Evolutionary conservation across 2,888 invertebrate genomes (phyloP).

Genomic region (Aleiodes alternator): DNA sequence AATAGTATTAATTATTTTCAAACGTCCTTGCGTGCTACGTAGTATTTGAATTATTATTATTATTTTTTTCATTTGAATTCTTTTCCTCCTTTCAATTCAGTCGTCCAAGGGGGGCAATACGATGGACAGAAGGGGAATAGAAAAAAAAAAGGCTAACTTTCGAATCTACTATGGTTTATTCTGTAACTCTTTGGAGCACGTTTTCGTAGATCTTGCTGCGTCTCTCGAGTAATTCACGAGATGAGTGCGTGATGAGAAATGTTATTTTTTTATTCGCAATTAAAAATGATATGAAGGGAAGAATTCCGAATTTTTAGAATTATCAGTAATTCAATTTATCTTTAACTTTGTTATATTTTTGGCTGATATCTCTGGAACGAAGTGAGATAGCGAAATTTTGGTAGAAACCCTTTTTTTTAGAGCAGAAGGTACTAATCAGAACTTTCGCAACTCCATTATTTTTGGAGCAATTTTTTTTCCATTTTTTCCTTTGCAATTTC

Average conservation of each 20-base stretch:
- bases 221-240: conserved; percentile 64
- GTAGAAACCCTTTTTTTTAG: no score
- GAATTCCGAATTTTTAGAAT: no score
- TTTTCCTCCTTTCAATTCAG: conserved; percentile 20
- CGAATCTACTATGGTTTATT: conserved; percentile 54
- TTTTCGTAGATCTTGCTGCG: not conserved
- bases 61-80: not conserved
- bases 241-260: conserved; percentile 63
- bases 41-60: conserved; percentile 10
- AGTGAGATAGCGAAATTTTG: no score
- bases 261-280: conserved; percentile 61
- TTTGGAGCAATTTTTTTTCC: no score
- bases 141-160: conserved; percentile 42
- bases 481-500: no score
- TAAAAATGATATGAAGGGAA: conserved; percentile 39
- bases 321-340: no score
- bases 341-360: no score
- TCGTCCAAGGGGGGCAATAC: not conserved
- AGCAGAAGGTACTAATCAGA: no score
- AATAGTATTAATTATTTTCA: conserved; percentile 33
- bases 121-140: not conserved
- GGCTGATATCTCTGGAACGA: no score
- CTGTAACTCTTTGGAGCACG: conserved; percentile 5
- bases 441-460: no score
- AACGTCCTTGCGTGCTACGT: conserved; percentile 30